Conservation (phyloP, 2,113 vertebrate species). For the Telmatochromis brichardi region DNA sequence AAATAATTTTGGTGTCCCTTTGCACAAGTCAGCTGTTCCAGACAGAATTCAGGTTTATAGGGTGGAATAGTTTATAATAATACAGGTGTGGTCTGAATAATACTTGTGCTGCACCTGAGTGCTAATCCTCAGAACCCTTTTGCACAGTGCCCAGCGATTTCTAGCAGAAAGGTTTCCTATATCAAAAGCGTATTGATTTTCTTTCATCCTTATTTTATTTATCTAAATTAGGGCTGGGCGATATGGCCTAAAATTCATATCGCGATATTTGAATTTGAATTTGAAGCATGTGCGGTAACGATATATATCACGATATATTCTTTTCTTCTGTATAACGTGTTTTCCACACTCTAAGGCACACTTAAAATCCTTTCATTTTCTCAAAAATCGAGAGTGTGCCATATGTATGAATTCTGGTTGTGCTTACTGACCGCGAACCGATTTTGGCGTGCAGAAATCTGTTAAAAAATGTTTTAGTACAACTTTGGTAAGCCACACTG, state of each 20-base stretch:
- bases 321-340: no score
- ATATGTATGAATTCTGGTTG: no score
- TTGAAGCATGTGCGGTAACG: no score
- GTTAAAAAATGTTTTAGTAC: no score
- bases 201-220: not conserved
- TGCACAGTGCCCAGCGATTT: not conserved
- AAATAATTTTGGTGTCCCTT: not conserved
- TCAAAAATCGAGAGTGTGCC: no score
- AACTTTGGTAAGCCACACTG: no score
- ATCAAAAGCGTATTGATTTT: not conserved
- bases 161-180: not conserved
- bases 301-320: no score
- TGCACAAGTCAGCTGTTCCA: not conserved
- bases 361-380: no score
- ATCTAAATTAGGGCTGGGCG: not conserved
- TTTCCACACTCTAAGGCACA: no score
- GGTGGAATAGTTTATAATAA: not conserved
- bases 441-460: no score
- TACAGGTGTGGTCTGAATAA: not conserved
- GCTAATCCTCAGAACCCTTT: not conserved
- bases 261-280: fast-evolving
- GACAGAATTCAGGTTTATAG: not conserved
- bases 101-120: not conserved
- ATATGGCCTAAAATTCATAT: no score
- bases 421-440: fast-evolving